phyloP scores from a whole-genome alignment of 23 tunicate species.

The Styela clava region DNA sequence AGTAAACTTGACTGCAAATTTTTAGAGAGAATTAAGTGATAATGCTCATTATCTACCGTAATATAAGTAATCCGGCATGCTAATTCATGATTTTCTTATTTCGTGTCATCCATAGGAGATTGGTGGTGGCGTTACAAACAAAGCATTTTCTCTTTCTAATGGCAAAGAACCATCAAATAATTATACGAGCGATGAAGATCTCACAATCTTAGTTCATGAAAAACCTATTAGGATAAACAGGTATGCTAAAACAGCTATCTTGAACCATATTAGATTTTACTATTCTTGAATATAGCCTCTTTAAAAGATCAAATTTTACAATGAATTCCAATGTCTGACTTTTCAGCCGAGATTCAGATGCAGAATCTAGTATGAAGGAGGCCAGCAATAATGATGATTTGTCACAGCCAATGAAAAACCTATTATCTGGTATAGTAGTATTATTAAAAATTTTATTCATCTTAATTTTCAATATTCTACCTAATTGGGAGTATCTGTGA shows the following conservation, averaged over 20 bases:
- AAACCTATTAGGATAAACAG: background rate
- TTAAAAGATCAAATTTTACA: too few species aligned
- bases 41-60: background rate
- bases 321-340: too few species aligned
- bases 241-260: background rate
- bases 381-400: background rate
- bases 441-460: too few species aligned
- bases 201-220: slow-evolving; percentile 6
- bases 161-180: background rate
- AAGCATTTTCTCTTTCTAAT: background rate
- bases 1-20: background rate
- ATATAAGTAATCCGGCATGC: too few species aligned
- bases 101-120: background rate
- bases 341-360: background rate
- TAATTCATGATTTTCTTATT: too few species aligned
- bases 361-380: background rate
- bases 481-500: too few species aligned
- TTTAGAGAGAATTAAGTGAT: background rate
- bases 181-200: background rate
- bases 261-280: too few species aligned
- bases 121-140: slow-evolving; percentile 1
- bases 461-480: too few species aligned
- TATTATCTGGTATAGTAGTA: background rate
- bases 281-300: too few species aligned
- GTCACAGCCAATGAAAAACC: background rate